These are phyloP conservation scores for Diabrotica virgifera DNA, from an alignment of 1,140 invertebrate genomes.

Conservation along the genomic window DNA sequence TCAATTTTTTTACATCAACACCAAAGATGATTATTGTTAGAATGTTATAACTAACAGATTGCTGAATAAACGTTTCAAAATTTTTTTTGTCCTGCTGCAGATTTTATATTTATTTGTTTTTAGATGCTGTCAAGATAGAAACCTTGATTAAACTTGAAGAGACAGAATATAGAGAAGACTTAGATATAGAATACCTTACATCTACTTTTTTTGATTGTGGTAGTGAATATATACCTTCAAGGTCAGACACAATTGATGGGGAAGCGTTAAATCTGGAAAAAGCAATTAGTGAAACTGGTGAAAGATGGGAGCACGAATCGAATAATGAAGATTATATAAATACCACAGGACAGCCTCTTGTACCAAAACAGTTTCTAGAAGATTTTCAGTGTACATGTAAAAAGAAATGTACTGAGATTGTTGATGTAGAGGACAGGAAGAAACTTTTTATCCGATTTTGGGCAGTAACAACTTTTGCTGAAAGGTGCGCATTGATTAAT, in stretches of 20 bases:
- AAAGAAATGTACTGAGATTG: not conserved
- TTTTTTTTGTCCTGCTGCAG: not conserved
- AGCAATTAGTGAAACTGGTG: not conserved
- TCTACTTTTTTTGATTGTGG: not conserved
- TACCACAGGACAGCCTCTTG: not conserved
- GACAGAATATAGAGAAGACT: not conserved
- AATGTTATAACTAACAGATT: too few species aligned
- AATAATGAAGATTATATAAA: not conserved
- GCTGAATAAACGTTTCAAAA: too few species aligned
- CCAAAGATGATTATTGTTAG: too few species aligned
- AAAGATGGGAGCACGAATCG: not conserved
- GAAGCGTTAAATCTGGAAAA: not conserved
- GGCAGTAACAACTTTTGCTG: not conserved
- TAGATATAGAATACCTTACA: not conserved
- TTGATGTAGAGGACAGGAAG: not conserved
- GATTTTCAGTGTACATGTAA: not conserved
- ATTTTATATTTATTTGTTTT: not conserved
- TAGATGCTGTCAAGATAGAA: not conserved
- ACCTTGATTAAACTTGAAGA: not conserved
- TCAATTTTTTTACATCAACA: too few species aligned
- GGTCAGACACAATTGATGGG: not conserved
- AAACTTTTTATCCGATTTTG: not conserved
- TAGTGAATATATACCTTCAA: not conserved
- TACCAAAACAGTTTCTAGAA: not conserved
- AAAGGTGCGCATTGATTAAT: not conserved